Percentiles rank a stretch among this genome's conserved stretches.
Conservation (phyloP, 2,113 vertebrate genomes). For the Myotis brandtii region DNA sequence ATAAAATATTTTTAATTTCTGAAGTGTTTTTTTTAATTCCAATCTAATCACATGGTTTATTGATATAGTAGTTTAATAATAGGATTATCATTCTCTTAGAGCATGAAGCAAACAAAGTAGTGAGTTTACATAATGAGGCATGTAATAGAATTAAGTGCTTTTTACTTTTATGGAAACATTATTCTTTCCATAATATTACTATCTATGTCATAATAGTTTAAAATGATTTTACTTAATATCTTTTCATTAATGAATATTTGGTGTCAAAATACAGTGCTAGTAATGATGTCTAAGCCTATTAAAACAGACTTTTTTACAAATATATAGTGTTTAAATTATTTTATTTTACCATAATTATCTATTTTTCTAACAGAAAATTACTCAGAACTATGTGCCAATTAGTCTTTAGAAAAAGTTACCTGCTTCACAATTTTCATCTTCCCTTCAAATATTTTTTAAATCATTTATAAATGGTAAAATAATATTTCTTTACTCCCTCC, state of each 20-base stretch:
- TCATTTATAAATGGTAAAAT: neutral
- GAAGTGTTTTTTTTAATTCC: neutral
- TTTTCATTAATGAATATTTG: conserved; percentile 39
- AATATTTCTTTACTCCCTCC: neutral
- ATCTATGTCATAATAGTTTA: neutral
- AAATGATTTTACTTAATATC: conserved; percentile 3
- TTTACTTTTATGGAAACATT: neutral
- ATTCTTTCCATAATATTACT: conserved; percentile 13
- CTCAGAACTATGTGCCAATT: neutral
- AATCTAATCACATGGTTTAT: neutral
- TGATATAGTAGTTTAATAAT: neutral
- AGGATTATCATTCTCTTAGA: neutral
- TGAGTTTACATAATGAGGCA: neutral
- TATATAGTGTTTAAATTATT: neutral
- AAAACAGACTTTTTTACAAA: neutral
- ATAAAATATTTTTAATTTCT: neutral
- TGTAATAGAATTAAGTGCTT: neutral
- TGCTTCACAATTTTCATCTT: neutral
- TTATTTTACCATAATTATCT: neutral
- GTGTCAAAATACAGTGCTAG: neutral
- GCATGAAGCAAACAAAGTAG: neutral
- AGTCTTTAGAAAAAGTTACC: neutral
- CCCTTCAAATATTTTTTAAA: neutral
- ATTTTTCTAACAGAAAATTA: conserved; percentile 13
- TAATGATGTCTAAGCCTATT: neutral